Evolutionary conservation across 2,797 vertebrate genomes (phyloP).

Genomic region (Anguilla marmorata): DNA sequence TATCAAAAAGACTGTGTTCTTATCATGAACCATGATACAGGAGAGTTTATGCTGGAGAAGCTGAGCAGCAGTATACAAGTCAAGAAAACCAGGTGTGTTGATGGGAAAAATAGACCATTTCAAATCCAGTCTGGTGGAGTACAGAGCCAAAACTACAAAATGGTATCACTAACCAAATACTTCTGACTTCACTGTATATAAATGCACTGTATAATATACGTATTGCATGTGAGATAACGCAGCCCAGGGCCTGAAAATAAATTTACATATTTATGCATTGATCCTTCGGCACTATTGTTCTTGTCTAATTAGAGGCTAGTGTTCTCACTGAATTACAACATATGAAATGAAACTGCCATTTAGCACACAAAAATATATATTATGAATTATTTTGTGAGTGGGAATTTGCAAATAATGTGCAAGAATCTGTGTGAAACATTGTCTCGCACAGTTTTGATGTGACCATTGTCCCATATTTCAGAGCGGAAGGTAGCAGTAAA

Average conservation of each 20-base stretch:
- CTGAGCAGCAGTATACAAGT: constrained; percentile 98
- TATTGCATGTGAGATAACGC: not conserved
- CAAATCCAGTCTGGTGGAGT: not conserved
- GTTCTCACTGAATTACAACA: no score
- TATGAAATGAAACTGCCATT: no score
- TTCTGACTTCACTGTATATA: no score
- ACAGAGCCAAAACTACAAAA: no score
- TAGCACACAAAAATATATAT: not conserved
- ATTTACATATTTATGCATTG: not conserved
- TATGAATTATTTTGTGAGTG: not conserved
- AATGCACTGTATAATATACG: no score
- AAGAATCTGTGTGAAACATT: not conserved
- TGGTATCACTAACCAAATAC: no score
- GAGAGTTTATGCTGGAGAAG: constrained; percentile 95
- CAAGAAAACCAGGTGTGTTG: constrained; percentile 92
- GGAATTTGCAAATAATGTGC: not conserved
- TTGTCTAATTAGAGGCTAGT: no score
- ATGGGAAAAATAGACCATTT: not conserved
- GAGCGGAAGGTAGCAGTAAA: constrained; percentile 98
- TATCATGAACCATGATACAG: constrained; percentile 97
- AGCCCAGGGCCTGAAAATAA: not conserved
- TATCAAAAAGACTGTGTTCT: constrained; percentile 99
- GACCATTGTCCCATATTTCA: constrained; percentile 55
- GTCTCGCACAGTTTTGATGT: not conserved
- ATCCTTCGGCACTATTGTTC: no score